Evolutionary conservation across 1,140 invertebrate species (phyloP), one percentile per base, ranked within the genome.

Genomic region (Orussus abietinus): DNA sequence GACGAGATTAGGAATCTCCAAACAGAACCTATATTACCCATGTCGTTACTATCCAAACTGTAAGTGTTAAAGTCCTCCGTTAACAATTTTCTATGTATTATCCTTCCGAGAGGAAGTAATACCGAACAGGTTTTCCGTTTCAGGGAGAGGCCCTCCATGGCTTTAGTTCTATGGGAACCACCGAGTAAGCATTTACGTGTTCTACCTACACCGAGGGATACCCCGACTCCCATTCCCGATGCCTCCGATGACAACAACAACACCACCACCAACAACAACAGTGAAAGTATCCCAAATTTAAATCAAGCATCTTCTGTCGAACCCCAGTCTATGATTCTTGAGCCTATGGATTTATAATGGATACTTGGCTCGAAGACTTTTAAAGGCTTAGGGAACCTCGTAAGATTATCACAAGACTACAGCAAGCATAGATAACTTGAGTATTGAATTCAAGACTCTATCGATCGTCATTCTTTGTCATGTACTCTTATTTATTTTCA

Each of bases 141-240:
- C 52, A 75, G 72, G 51, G 80, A 84, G 45, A 79, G 82, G 54
- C 85, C 84, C 6, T 83, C 83, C 57, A 87, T 84, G 72, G 85
- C 85, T 28, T 55, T 88, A 50, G 82, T 88, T 3, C 75, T 86
- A 3, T 88, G 86, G 86, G 80, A 84, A 60, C 85, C 85, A 3
- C 78, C 81, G 21, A 77, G 76, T 10, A 77, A 76, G 41, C 70
- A 80, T 45, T 51, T 79, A 19, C 66, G 70, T 17, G 33, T 66
- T n/a, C 44, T 69, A 4, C 38, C 58, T 3, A 47, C 22, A 13
- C 42, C 51, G 5, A 45, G 44, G n/a, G 40, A 61, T 32, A 47
- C 51, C 22, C 29, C 54, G 10, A 45, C 56, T 3, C 45, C 53
- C 12, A 46, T 42, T 15, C 36, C 45, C 2, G 45, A 34, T 5